Evolutionary conservation across 2,888 invertebrate species (phyloP), one percentile per base, ranked within the genome.

Genomic region (Buathra laborator): DNA sequence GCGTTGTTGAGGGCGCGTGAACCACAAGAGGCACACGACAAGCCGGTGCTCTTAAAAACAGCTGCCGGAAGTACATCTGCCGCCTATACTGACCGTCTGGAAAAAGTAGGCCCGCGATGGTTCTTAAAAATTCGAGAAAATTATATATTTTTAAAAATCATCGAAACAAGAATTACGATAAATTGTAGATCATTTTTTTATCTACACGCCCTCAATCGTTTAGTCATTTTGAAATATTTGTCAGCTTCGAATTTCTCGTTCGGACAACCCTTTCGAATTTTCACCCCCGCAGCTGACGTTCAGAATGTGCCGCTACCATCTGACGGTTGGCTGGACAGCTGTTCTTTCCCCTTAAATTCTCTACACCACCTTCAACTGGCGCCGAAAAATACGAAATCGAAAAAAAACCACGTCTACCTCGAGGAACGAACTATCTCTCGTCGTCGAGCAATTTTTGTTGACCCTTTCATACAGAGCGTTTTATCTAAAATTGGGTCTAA

Each of bases 61-160:
- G 92, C 93, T 93, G 93, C 92, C 93, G 93, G 93, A 93, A 93
- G 92, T 92, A 91, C 93, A 93, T 92, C 93, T 92, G 92, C 91
- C 91, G 86, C 89, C 68, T 74, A 75, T 81, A 66, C 76, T 83
- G 83, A 81, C 81, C 81, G 80, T 80, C 75, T 81, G 77, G 70
- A 81, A 74, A 78, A 86, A 75, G 78, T 81, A 78, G 77, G 64
- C 19, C 74, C 59, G 62, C 62, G 1, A 66, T 71, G 48, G 68
- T 43, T 67, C 24, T 46, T 24, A 37, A 19, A 12, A 59, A 48
- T 71, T 71, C 29, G 37, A 16, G 29, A 67, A 29, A 37, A 66
- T 24, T 14, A 16, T 48, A 37, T 37, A 37, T 37, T 59, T 59
- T 62, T 64, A 5, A 37, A 46, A 29, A 74, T 37, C 53, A 43